A percentile compares a stretch with the other conserved stretches of the same genome.
Conservation (phyloP, 2,888 invertebrate species). For the Netelia melanura region DNA sequence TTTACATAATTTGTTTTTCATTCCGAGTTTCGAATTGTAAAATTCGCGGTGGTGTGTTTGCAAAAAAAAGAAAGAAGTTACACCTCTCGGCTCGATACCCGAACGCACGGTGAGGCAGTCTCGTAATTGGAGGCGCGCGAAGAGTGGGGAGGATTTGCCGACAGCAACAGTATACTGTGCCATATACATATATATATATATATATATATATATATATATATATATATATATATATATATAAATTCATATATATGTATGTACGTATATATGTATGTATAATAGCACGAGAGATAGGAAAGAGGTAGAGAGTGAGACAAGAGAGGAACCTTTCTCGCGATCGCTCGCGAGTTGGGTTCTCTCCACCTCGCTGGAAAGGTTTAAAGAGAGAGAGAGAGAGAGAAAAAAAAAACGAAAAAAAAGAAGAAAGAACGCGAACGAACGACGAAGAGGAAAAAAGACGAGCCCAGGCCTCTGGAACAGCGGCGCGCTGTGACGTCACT, state of each 20-base stretch:
- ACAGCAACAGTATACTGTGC: conserved; percentile 14
- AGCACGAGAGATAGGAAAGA: conserved; percentile 2
- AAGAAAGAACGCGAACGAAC: neutral
- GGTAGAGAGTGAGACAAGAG: conserved; percentile 6
- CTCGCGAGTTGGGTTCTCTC: conserved; percentile 53
- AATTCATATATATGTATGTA: neutral
- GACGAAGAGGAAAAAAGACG: conserved; percentile 72
- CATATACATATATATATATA: neutral
- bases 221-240: neutral
- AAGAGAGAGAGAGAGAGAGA: conserved; percentile 13
- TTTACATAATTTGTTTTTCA: neutral
- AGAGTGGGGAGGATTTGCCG: neutral
- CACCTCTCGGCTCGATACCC: neutral
- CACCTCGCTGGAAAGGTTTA: conserved; percentile 60
- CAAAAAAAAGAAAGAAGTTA: neutral
- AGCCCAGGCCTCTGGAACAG: conserved; percentile 52
- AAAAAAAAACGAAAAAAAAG: conserved; percentile 20
- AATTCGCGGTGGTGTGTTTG: neutral
- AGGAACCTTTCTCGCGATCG: conserved; percentile 66
- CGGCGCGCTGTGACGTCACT: conserved; percentile 79
- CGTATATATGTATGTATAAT: neutral
- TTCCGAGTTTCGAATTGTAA: neutral
- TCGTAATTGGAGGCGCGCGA: neutral
- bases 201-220: neutral
- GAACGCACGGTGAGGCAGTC: neutral